Evolutionary conservation across 2,113 vertebrate genomes (phyloP), one percentile per base, ranked within the genome.

Genomic region (Spea multiplicata): DNA sequence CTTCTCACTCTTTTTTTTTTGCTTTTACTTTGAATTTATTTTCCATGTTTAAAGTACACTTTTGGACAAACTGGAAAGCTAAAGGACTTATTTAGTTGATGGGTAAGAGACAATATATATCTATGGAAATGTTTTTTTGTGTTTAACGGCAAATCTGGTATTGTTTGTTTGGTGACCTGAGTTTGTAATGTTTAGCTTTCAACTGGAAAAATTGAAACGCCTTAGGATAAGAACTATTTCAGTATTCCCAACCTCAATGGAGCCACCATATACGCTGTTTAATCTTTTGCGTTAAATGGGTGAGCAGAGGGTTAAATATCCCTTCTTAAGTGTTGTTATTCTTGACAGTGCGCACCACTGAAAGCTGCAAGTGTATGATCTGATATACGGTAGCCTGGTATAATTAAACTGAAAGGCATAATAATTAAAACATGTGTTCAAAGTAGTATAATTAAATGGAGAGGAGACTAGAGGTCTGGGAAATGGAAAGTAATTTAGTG

Each of bases 21-120:
- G 83, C 74, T 0, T 4, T 4, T 59, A 13, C 0, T 13, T 0
- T 0, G 76, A 62, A 78, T 44, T 30, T 46, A 78, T 52, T 4
- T 0, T 85, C 82, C 73, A 73, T 86, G 71, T 70, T 83, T 81
- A 64, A 82, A 75, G 45, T 66, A 59, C 75, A 69, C 3, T 74
- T 83, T 13, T 82, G 62, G 52, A 83, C 62, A 71, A 74, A 73
- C 82, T 75, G 75, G 74, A 71, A 53, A 13, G 65, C 48, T 80
- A 74, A 82, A 82, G 85, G 0, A 64, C 64, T 82, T 61, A 47
- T 74, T 55, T 69, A 82, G 81, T 85, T 86, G 69, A 87, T 84
- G 84, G 86, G 83, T 90, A 89, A 89, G 87, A 46, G 70, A 78
- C 68, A 82, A 84, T 81, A 4, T 0, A 8, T 53, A 8, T 53